Evolutionary conservation across 2,113 vertebrate genomes (phyloP).

Genomic region (Hemichromis elongatus): DNA sequence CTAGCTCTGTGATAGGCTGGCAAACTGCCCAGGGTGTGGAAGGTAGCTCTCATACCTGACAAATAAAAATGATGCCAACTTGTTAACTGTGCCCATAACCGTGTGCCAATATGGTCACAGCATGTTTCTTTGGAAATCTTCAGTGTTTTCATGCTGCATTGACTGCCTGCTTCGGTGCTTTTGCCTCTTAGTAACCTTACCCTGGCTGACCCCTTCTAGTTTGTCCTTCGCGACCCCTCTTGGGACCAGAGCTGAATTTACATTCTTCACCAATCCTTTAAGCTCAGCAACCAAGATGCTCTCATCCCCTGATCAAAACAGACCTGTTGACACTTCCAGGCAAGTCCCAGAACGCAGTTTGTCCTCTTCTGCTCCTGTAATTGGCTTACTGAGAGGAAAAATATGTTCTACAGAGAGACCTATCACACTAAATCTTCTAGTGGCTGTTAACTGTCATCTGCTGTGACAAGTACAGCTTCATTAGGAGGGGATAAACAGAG

Average conservation of each 20-base stretch:
- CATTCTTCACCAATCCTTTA: conserved; percentile 75
- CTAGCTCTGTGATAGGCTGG: background rate
- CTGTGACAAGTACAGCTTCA: conserved; percentile 13
- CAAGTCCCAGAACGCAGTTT: conserved; percentile 33
- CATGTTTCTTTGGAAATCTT: background rate
- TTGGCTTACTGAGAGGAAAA: conserved; percentile 30
- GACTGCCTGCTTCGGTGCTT: background rate
- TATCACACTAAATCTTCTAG: background rate
- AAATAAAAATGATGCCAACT: accelerated
- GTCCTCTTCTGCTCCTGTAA: conserved; percentile 30
- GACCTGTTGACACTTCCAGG: conserved; percentile 63
- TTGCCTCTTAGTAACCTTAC: background rate
- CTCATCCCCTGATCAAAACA: conserved; percentile 71
- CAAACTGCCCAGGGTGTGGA: background rate
- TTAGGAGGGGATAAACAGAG: conserved; percentile 23
- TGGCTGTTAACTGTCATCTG: background rate
- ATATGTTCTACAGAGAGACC: background rate
- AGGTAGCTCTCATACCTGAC: background rate
- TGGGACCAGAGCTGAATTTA: conserved; percentile 46
- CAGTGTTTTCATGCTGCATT: background rate
- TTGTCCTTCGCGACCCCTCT: conserved; percentile 16
- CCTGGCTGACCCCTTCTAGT: background rate
- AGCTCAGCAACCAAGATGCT: conserved; percentile 55
- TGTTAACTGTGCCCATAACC: background rate
- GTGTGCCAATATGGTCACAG: accelerated